Evolutionary conservation across 2,888 invertebrate species (phyloP).

Genomic region (Aquatica leii): DNA sequence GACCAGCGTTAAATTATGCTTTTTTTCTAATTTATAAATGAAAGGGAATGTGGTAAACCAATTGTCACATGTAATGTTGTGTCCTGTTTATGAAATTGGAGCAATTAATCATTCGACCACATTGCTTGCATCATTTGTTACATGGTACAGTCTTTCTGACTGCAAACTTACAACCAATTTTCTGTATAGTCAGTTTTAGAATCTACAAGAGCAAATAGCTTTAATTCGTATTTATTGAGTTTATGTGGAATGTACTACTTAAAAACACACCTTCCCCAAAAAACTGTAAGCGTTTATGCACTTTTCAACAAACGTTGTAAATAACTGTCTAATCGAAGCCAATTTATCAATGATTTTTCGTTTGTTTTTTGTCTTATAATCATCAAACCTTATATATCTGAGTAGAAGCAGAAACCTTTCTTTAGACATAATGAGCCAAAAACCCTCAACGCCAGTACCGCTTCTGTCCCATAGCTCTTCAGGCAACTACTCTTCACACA

Average conservation of each 20-base stretch:
- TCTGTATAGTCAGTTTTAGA: not conserved
- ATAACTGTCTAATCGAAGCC: too few species aligned
- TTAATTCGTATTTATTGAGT: not conserved
- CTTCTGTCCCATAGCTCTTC: not conserved
- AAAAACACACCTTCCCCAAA: not conserved
- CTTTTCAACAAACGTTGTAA: too few species aligned
- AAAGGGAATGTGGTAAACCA: not conserved
- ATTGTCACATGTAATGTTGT: too few species aligned
- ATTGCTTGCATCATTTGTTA: not conserved
- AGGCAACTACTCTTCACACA: not conserved
- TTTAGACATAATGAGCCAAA: not conserved
- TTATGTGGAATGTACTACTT: too few species aligned
- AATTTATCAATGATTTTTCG: not conserved
- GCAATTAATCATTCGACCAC: not conserved
- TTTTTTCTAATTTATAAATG: not conserved
- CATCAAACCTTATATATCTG: not conserved
- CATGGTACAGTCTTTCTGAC: not conserved
- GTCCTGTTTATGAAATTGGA: constrained; percentile 1
- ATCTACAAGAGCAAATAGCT: not conserved
- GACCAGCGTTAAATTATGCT: not conserved
- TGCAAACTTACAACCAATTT: not conserved
- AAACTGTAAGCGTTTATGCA: not conserved
- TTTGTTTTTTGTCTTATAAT: not conserved
- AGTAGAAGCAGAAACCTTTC: too few species aligned
- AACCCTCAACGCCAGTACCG: not conserved